phyloP scores from a whole-genome alignment of 30 jellyfish, hydroid and myxozoan species.

The Euphysa ruthae region DNA sequence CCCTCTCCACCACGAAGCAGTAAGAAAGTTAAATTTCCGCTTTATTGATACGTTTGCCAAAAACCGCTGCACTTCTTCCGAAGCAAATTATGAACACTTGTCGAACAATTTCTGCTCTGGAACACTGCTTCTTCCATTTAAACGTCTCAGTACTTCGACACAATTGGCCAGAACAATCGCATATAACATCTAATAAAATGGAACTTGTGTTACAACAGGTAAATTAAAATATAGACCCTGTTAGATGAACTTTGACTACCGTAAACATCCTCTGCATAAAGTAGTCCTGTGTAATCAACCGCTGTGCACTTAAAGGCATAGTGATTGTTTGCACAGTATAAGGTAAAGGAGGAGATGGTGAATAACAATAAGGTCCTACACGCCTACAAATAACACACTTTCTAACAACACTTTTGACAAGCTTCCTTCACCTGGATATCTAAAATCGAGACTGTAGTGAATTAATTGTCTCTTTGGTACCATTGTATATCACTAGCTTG shows the following conservation, averaged over 20 bases:
- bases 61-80: background rate
- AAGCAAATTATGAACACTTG: slow-evolving; percentile 20
- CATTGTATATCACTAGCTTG: slow-evolving; percentile 7
- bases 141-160: slow-evolving; percentile 15
- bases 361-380: slow-evolving; percentile 3
- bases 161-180: background rate
- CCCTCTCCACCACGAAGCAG: slow-evolving; percentile 41
- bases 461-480: slow-evolving; percentile 15
- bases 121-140: slow-evolving; percentile 17
- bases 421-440: too few relatives aligned
- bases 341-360: slow-evolving; percentile 51
- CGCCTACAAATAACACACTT: slow-evolving; percentile 10
- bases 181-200: slow-evolving; percentile 12
- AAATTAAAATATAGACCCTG: slow-evolving; percentile 25
- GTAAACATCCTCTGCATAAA: slow-evolving; percentile 1
- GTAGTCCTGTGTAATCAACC: slow-evolving; percentile 35
- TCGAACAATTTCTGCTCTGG: slow-evolving; percentile 1
- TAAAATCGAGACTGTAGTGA: too few relatives aligned
- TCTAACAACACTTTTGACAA: slow-evolving; percentile 10
- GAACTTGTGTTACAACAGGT: slow-evolving; percentile 31
- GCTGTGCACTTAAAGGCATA: slow-evolving; percentile 26
- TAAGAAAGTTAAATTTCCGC: slow-evolving; percentile 27
- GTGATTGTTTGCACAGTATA: slow-evolving; percentile 12
- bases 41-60: background rate
- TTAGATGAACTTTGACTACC: background rate